Base-by-base conservation (phyloP, 2,888 invertebrate genomes). In the Macrophya alboannulata region DNA sequence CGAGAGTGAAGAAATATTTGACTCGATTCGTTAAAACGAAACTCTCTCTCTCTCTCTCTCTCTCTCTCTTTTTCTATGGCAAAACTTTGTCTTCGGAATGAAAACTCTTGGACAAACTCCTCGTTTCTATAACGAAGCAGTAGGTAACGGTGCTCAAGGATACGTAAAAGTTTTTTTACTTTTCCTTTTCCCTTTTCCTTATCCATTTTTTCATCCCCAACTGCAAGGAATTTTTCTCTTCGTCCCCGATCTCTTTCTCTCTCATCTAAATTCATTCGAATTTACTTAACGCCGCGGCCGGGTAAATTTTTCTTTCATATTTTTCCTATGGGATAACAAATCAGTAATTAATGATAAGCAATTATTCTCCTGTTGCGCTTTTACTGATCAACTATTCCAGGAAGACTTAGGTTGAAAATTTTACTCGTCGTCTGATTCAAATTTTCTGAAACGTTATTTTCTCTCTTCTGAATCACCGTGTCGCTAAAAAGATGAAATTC, bases 21-120 rank as follows among this genome's bases (percentile, higher is more conserved):
- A 77, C 77, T 55, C 51, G 77, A 77, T 77, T 77, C 77, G 77
- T 77, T 77, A 77, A 77, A 55, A 51, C 55, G 77, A 77, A 77
- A 21, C 15, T 17, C 31, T 9, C 55, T n/a, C 55, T 9, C 48
- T 48, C 48, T 48, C 48, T 48, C 48, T 48, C 48, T 48, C 48
- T 48, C 48, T 48, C 48, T 48, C 48, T 48, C 40, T n/a, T 51
- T 77, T 51, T 77, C 51, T 31, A 25, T 55, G 77, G 31, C 48
- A 8, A 55, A 77, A 51, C 51, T 77, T 77, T 17, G 77, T 77
- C 77, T 77, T 77, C 51, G 77, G 55, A 55, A 77, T 40, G 17
- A 45, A 86, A 87, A 86, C 86, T 77, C 84, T 84, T 74, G 83
- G 72, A 76, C 45, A 72, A 40, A 74, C 72, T 82, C 72, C 68